phyloP scores from a whole-genome alignment of 2,797 vertebrate species.

The Argyrosomus regius region DNA sequence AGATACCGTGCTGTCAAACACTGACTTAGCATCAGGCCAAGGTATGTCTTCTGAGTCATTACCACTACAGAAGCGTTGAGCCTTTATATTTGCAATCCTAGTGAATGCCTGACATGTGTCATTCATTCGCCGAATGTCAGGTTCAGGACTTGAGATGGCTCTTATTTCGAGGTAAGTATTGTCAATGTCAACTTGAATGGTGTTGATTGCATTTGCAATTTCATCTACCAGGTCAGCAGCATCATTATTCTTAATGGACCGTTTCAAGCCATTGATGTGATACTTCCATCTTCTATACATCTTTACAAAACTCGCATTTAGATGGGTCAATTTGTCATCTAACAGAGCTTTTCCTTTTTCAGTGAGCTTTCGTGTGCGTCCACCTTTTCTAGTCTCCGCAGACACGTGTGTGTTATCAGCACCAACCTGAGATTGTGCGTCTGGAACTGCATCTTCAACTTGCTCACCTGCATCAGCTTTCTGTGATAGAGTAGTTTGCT shows the following conservation, averaged over 20 bases:
- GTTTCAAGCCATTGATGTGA: constrained; percentile 10
- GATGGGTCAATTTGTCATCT: too few species aligned
- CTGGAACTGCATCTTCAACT: too few species aligned
- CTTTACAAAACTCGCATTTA: too few species aligned
- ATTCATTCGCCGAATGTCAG: constrained; percentile 14
- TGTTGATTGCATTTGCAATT: neutral
- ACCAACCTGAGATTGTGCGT: too few species aligned
- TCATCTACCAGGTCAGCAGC: constrained; percentile 4
- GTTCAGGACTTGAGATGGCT: constrained; percentile 4
- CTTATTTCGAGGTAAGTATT: constrained; percentile 11
- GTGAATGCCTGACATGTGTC: constrained; percentile 8
- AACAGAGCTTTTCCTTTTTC: too few species aligned
- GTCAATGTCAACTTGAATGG: constrained; percentile 3
- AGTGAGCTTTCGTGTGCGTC: too few species aligned
- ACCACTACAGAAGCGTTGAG: neutral
- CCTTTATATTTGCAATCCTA: too few species aligned
- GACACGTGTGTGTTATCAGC: too few species aligned
- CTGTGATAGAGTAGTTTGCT: too few species aligned
- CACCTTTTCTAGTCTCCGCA: too few species aligned
- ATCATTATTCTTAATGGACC: constrained; percentile 8
- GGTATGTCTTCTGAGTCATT: neutral
- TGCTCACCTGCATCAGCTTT: too few species aligned
- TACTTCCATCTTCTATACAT: too few species aligned
- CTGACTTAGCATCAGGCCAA: constrained; percentile 5
- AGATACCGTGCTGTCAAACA: neutral